Evolutionary conservation across 2,888 invertebrate species (phyloP), one percentile per base, ranked within the genome.

Genomic region (Nomada fabriciana): DNA sequence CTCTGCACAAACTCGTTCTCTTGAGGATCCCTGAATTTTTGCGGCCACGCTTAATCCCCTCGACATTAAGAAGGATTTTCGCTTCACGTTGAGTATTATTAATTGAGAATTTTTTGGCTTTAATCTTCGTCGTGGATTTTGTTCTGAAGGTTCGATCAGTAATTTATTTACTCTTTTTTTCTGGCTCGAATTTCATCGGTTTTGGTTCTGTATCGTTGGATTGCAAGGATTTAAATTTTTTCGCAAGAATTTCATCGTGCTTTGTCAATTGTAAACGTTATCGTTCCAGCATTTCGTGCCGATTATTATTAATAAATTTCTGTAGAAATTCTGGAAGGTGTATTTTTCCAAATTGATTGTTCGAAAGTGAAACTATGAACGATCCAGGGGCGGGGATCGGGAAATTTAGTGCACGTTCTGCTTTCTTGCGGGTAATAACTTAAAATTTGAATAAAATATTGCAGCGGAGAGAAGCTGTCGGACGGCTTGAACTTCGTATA

Each of bases 381-480:
- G 47, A 68, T 55, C 61, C 25, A 0, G 5, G 0, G 55, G 7
- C 42, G 23, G 18, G 36, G 42, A 20, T 59, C 64, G 43, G 81
- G 29, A 80, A 68, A 63, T 80, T 43, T 57, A 57, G 42, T 23
- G 29, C 43, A 25, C 47, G 64, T 47, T 52, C 53, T 42, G 50
- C 72, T 68, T 63, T 72, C 71, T 72, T 63, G 72, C 52, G 7
- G 42, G 72, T 23, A 72, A 72, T 68, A 67, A 72, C 67, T 80
- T 63, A 72, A 80, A 80, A 80, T 80, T 80, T 80, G 80, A 80
- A 80, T 80, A 80, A 80, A 80, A 80, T 80, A 80, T 80, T 80
- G 68, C 80, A 67, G 42, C 64, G 60, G 65, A 57, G 76, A 85
- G 80, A 73, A 55, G 72, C 74, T 72, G 83, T 67, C 71, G 52